phyloP scores from a whole-genome alignment of 2,888 invertebrate species.

The Caenorhabditis sinica region DNA sequence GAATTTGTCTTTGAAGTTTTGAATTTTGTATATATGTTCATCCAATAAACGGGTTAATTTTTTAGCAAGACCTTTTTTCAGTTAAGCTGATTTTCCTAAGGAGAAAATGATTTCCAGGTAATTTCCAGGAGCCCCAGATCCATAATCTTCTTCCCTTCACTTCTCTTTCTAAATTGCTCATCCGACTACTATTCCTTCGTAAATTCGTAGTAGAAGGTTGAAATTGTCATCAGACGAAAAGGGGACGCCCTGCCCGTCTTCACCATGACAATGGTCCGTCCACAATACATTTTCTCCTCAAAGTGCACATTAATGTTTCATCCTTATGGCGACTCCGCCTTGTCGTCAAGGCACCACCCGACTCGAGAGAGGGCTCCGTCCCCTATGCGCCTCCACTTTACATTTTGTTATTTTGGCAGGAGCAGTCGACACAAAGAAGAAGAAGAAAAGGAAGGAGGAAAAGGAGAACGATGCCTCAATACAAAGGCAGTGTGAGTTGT shows the following conservation, averaged over 20 bases:
- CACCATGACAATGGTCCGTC: slow-evolving; percentile 57
- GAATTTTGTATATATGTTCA: background rate
- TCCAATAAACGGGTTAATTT: background rate
- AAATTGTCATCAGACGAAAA: slow-evolving; percentile 21
- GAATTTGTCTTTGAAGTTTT: background rate
- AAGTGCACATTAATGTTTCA: slow-evolving; percentile 60
- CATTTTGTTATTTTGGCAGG: slow-evolving; percentile 23
- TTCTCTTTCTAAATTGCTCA: background rate
- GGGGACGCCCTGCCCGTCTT: background rate
- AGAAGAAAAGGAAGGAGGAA: background rate
- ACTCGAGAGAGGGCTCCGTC: background rate
- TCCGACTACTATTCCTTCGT: background rate
- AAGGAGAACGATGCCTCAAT: slow-evolving; percentile 56
- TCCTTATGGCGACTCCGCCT: slow-evolving; percentile 34
- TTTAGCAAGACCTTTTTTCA: no score
- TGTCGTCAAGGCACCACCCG: slow-evolving; percentile 32
- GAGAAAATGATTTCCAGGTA: no score
- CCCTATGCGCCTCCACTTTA: slow-evolving; percentile 33
- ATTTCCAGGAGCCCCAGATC: no score
- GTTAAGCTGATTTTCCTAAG: no score
- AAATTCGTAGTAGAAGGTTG: slow-evolving; percentile 13
- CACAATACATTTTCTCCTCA: slow-evolving; percentile 25
- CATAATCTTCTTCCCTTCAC: no score
- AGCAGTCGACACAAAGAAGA: background rate
- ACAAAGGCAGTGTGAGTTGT: slow-evolving; percentile 67